Evolutionary conservation across 2,888 invertebrate species (phyloP), one percentile per base, ranked within the genome.

Genomic region (Perdita meconis): DNA sequence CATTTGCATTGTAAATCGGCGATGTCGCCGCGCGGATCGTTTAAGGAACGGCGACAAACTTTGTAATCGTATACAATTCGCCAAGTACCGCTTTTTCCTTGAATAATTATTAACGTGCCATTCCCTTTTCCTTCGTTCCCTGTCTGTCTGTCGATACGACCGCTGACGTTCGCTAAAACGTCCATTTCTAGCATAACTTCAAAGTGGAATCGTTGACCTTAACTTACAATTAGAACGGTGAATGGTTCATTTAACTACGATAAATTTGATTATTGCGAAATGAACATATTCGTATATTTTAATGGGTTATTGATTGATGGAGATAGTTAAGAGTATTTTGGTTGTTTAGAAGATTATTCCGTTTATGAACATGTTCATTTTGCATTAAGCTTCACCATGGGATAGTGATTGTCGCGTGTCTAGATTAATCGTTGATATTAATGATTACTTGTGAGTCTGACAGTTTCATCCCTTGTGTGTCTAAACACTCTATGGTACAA

Each of bases 1-100:
- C 24, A 84, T 80, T 72, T 84, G 72, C 82, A 84, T 80, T 84
- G 78, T 78, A 84, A 72, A 84, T 84, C 65, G 47, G 63, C 59
- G 69, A 68, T 69, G 72, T 69, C 70, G 65, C 63, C 53, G 38
- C 57, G 36, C 53, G 75, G 71, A 65, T 61, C 78, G 67, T 63
- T 81, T 56, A 75, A 84, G 74, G 60, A 74, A 69, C 50, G 59
- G 42, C 67, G 56, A 64, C 74, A 57, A 84, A 78, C 80, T 82
- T 78, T 72, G 51, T 61, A 77, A 68, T 69, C 59, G 64, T 64
- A 67, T 82, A 65, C 78, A 82, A 72, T 80, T 70, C 78, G 55
- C 59, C 56, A 26, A 71, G 61, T 66, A 55, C 55, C 24, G 73
- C 66, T 70, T 80, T 80, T 80, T 78, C 73, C 30, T 36, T 26